phyloP scores from a whole-genome alignment of 2,888 invertebrate genomes.

The Netelia virgata region DNA sequence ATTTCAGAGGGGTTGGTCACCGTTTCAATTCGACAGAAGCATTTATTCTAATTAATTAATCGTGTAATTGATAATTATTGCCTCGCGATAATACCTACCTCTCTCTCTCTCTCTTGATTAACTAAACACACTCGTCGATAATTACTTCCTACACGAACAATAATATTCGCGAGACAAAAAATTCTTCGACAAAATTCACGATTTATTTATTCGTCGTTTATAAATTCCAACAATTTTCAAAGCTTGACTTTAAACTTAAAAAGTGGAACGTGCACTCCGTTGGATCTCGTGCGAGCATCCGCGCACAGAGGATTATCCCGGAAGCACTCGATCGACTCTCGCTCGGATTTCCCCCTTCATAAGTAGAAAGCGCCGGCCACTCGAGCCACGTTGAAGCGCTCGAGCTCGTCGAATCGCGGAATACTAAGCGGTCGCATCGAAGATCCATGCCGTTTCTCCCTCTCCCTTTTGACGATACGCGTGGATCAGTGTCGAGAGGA shows the following conservation, averaged over 20 bases:
- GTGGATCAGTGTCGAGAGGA: too few species aligned
- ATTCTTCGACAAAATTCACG: too few species aligned
- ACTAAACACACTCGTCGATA: too few species aligned
- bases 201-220: too few species aligned
- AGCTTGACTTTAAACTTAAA: not conserved
- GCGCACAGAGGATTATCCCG: not conserved
- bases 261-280: not conserved
- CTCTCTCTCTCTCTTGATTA: too few species aligned
- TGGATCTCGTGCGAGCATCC: not conserved
- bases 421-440: constrained; percentile 23
- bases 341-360: not conserved
- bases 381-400: constrained; percentile 15
- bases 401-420: not conserved
- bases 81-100: too few species aligned
- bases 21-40: too few species aligned
- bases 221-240: not conserved
- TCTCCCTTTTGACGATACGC: not conserved
- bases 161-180: too few species aligned
- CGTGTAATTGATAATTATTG: too few species aligned
- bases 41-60: too few species aligned
- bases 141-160: too few species aligned
- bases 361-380: not conserved
- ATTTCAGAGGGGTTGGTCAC: not conserved
- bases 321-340: constrained; percentile 17
- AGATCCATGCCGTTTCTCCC: constrained; percentile 4